Evolutionary conservation across 2,888 invertebrate genomes (phyloP), one percentile per base, ranked within the genome.

Genomic region (Alviniconcha strummeri): DNA sequence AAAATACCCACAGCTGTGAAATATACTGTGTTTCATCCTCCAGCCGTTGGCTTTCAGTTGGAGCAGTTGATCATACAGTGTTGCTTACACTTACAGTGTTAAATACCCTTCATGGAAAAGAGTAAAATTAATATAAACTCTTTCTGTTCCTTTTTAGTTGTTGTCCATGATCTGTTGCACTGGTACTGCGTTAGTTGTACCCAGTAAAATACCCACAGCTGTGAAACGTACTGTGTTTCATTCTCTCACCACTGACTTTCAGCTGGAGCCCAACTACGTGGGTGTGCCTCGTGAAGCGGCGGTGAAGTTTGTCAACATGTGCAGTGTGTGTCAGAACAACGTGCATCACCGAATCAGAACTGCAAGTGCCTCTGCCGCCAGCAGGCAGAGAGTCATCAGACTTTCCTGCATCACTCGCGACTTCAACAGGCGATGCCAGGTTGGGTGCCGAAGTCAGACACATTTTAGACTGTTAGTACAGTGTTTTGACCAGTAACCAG

Each of bases 371-470:
- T 60, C 19, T 0, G 78, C 57, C 57, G 78, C 78, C 78, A 60
- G 36, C 15, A 19, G 78, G 1, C 6, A 64, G 15, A 64, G 64
- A 64, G 64, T 78, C 57, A n/a, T 64, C 19, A 78, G 52, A 56
- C 19, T 64, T 6, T 11, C 13, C 0, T 78, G 78, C 17, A 52
- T 19, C 11, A 78, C 78, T 11, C 36, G 57, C 7, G 78, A 36
- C 78, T 78, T 78, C 36, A 78, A 78, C 52, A 57, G 57, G 57
- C 19, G 78, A 52, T 56, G 57, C 57, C 64, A 78, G 78, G 78
- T 78, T 9, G 57, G 15, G 54, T 54, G n/a, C n/a, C 9, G 9
- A 13, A 60, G 60, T 60, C 9, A 60, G 60, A 60, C 60, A 36
- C 36, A 36, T 36, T 36, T 36, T 36, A 36, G 36, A 3, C 36